Conservation (phyloP, 2,888 invertebrate genomes). For the Epirrhoe tristata region DNA sequence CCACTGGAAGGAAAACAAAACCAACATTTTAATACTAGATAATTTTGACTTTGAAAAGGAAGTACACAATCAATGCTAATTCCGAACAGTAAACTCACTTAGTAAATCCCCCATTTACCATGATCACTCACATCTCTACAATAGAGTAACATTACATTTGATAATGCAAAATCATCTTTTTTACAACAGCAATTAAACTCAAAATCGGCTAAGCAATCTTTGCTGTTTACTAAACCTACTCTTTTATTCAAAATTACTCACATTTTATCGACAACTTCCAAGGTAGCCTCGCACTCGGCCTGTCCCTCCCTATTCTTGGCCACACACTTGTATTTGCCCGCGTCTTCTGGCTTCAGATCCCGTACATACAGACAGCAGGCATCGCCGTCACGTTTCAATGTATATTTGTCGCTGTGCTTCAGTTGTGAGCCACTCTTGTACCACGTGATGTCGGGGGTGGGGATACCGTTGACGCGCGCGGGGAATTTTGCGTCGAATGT, state of each 20-base stretch:
- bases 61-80: too few relatives aligned
- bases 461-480: slow-evolving; percentile 92
- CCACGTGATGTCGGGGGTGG: slow-evolving; percentile 94
- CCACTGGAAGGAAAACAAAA: slow-evolving; percentile 81
- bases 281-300: slow-evolving; percentile 89
- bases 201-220: too few relatives aligned
- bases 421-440: slow-evolving; percentile 92
- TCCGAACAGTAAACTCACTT: too few relatives aligned
- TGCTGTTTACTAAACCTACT: too few relatives aligned
- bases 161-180: too few relatives aligned
- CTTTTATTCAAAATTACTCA: too few relatives aligned
- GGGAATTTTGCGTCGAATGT: slow-evolving; percentile 93
- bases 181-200: too few relatives aligned
- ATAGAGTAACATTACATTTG: too few relatives aligned
- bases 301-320: slow-evolving; percentile 93
- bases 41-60: too few relatives aligned
- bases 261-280: slow-evolving; percentile 94
- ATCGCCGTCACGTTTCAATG: slow-evolving; percentile 91
- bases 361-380: slow-evolving; percentile 90
- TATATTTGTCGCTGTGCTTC: slow-evolving; percentile 89
- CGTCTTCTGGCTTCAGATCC: slow-evolving; percentile 88
- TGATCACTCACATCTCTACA: too few relatives aligned
- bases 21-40: neutral
- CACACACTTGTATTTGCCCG: slow-evolving; percentile 91
- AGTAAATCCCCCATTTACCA: too few relatives aligned